Evolutionary conservation across 2,797 vertebrate species (phyloP).

Genomic region (Girardinus metallicus): DNA sequence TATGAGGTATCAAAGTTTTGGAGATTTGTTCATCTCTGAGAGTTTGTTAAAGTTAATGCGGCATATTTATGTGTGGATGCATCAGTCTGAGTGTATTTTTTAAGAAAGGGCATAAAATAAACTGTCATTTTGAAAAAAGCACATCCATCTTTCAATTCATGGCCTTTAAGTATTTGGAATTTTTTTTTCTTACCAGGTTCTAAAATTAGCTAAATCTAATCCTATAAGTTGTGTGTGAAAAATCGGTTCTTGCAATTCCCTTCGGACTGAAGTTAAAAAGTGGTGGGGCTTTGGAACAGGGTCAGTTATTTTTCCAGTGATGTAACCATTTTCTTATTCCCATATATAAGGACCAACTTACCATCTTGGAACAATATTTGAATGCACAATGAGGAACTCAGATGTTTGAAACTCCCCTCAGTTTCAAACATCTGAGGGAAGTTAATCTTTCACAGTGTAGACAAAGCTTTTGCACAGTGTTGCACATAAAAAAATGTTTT

Average conservation of each 20-base stretch:
- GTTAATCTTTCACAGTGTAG: neutral
- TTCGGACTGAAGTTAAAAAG: neutral
- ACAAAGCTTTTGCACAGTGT: neutral
- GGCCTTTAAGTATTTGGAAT: neutral
- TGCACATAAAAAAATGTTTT: neutral
- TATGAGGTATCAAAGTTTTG: conserved; percentile 41
- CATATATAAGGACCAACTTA: neutral
- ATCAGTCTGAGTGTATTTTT: neutral
- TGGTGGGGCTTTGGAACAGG: neutral
- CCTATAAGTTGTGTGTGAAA: neutral
- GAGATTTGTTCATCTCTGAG: conserved; percentile 36
- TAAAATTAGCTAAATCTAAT: neutral
- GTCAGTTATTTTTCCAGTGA: neutral
- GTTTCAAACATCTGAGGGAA: neutral
- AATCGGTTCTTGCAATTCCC: neutral
- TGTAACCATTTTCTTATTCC: neutral
- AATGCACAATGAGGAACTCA: neutral
- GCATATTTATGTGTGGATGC: neutral
- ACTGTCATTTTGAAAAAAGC: neutral
- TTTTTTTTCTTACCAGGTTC: neutral
- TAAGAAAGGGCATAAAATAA: neutral
- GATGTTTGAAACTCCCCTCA: neutral
- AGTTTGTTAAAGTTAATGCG: conserved; percentile 13
- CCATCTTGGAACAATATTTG: neutral
- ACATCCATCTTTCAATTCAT: neutral